Evolutionary conservation across 2,113 vertebrate species (phyloP).

Genomic region (Dipodomys spectabilis): DNA sequence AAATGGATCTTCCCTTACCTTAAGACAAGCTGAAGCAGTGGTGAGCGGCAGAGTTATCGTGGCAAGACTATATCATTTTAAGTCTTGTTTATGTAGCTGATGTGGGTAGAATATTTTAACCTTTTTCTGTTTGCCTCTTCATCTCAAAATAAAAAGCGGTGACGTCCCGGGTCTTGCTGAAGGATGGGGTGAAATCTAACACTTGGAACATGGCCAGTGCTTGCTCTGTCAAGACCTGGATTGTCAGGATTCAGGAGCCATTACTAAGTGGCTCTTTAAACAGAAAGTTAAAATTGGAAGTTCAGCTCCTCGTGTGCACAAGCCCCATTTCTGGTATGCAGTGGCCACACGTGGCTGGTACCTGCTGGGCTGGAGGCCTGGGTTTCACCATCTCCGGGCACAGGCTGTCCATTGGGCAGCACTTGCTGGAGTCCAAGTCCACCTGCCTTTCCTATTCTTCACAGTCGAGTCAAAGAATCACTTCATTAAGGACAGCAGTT

Average conservation of each 20-base stretch:
- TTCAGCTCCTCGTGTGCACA: neutral
- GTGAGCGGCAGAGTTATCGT: neutral
- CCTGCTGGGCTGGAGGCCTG: accelerated
- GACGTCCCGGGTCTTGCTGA: too few relatives aligned
- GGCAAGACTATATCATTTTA: too few relatives aligned
- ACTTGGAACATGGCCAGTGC: neutral
- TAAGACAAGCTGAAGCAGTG: neutral
- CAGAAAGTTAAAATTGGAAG: too few relatives aligned
- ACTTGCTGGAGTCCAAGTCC: neutral
- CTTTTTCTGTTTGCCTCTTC: neutral
- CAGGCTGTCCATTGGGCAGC: neutral
- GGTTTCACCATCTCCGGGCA: accelerated
- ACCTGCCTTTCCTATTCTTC: neutral
- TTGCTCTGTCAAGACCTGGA: neutral
- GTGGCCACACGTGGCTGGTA: neutral
- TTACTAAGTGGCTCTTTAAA: accelerated
- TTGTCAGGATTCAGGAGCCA: neutral
- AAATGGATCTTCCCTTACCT: too few relatives aligned
- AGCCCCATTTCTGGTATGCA: neutral
- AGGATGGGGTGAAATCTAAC: neutral
- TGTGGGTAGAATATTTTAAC: neutral
- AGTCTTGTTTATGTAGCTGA: neutral
- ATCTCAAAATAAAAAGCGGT: neutral
- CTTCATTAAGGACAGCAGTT: too few relatives aligned
- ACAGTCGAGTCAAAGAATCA: neutral